Conservation (phyloP, 2,797 vertebrate genomes). For the Chiroxiphia lanceolata region DNA sequence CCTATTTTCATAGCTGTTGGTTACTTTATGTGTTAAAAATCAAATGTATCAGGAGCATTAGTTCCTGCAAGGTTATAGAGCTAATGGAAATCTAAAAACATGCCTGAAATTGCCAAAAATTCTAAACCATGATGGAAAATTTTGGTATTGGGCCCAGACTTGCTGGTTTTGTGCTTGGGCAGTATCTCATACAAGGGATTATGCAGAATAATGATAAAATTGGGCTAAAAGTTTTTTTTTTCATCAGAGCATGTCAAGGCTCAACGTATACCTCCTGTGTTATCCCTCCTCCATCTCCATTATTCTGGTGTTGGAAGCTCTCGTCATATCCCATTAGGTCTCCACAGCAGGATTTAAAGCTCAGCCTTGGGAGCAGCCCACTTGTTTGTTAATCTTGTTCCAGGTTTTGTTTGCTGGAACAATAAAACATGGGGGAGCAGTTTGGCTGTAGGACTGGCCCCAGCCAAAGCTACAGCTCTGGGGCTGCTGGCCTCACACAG, state of each 20-base stretch:
- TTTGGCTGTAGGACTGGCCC: not conserved
- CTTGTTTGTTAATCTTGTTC: conserved; percentile 45
- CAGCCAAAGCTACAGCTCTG: not conserved
- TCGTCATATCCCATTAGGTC: not conserved
- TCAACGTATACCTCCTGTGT: accelerated
- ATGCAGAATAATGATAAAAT: not conserved
- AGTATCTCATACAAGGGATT: not conserved
- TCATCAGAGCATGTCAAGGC: not conserved
- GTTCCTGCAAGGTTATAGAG: not conserved
- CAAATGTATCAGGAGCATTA: not conserved
- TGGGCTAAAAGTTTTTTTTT: not conserved
- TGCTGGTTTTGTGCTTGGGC: not conserved
- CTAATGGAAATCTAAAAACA: not conserved
- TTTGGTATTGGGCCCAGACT: not conserved
- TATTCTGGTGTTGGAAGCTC: not conserved
- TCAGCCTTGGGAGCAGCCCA: not conserved
- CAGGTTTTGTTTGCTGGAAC: conserved; percentile 62
- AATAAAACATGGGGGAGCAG: conserved; percentile 2
- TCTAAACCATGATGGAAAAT: not conserved
- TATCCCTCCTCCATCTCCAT: not conserved
- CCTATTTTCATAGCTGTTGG: not conserved
- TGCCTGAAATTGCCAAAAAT: not conserved
- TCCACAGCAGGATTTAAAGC: not conserved
- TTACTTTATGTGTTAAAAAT: not conserved
- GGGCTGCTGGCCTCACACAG: not conserved